Evolutionary conservation across 1,140 invertebrate species (phyloP), one percentile per base, ranked within the genome.

Genomic region (Sipha flava): DNA sequence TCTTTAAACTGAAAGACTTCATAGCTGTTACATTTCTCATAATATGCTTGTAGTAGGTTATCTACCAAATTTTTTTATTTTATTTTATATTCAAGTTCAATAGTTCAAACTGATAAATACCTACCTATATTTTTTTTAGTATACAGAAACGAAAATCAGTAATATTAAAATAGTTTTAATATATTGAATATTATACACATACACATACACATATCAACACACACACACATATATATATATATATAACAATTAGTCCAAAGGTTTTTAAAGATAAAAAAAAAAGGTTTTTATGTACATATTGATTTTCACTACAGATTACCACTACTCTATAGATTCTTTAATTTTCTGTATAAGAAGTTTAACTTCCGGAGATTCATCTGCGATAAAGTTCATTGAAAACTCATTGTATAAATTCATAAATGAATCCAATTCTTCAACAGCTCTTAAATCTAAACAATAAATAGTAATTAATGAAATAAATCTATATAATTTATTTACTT

Each of bases 361-460:
- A 9, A 77, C 49, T 43, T 77, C 73, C 73, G 73, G 73, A 7
- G 73, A 77, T 40, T 77, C 73, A 47, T 77, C 73, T 52, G 73
- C 37, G 34, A 59, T 77, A 6, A 77, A 77, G 34, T 77, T 77
- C 16, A 29, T 77, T 40, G 73, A 77, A 57, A 77, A 77, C 21
- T 77, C 73, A n/a, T 77, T 59, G 34, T 29, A 77, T 26, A 77
- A 37, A 3, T n/a, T 37, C 5, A 43, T n/a, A 43, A 59, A 77
- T n/a, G 21, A 77, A 23, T 77, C 73, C 34, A 77, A 26, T 3
- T 77, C 73, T 40, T 77, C 73, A 3, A 37, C 37, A 37, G 73
- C 73, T 59, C 6, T 77, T 40, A 57, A 4, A 77, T 54, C 73
- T 77, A 73, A 73, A 54, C 31, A 52, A 54, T 34, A 26, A n/a